Conservation (phyloP, 2,113 vertebrate genomes). For the Isurus oxyrinchus region DNA sequence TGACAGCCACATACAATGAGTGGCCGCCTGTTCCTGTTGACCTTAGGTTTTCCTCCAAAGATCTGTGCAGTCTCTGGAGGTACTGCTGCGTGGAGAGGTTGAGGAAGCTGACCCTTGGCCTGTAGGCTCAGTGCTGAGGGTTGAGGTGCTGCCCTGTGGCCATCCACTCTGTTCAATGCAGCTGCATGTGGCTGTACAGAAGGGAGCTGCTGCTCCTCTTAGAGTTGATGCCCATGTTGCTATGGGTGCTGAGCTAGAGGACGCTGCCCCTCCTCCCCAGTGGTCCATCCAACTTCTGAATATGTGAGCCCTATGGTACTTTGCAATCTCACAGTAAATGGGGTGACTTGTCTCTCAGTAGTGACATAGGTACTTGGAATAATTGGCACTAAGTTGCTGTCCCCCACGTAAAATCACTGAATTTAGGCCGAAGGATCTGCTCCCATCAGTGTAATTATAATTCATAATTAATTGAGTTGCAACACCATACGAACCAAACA, state of each 20-base stretch:
- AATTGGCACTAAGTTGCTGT: not conserved
- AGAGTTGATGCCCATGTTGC: not conserved
- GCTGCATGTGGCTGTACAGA: too few species aligned
- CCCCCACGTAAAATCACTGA: not conserved
- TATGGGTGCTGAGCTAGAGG: not conserved
- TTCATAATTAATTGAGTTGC: not conserved
- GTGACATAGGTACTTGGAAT: not conserved
- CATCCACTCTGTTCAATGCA: not conserved
- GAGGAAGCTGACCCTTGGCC: too few species aligned
- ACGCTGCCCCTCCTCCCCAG: not conserved
- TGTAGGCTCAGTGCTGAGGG: too few species aligned
- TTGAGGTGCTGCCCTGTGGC: not conserved
- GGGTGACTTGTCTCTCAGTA: not conserved
- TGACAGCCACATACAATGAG: too few species aligned
- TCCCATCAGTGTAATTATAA: too few species aligned
- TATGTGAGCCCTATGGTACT: not conserved
- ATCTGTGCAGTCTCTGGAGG: too few species aligned
- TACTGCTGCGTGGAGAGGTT: too few species aligned
- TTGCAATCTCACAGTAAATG: not conserved
- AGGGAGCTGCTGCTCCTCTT: not conserved
- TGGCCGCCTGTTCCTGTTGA: too few species aligned
- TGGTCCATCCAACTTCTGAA: not conserved
- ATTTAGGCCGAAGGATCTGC: too few species aligned
- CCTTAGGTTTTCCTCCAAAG: too few species aligned
- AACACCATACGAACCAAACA: not conserved